phyloP scores from a whole-genome alignment of 2,797 vertebrate species.

The Liasis olivaceus region DNA sequence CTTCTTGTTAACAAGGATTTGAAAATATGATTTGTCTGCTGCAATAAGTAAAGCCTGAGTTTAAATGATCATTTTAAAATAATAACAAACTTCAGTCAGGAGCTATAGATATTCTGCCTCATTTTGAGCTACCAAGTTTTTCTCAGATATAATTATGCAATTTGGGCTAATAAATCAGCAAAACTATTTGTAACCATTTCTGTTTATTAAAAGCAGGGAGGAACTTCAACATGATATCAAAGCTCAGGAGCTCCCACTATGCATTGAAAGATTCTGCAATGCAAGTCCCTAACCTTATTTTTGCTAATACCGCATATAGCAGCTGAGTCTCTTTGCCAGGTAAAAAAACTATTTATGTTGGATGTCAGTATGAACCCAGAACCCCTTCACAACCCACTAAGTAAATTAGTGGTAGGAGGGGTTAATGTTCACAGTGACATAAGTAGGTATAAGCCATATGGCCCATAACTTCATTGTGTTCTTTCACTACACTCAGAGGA shows the following conservation, averaged over 20 bases:
- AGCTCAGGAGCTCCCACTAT: background rate
- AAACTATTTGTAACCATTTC: background rate
- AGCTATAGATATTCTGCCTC: background rate
- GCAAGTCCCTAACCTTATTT: background rate
- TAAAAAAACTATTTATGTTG: background rate
- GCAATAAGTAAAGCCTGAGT: conserved; percentile 59
- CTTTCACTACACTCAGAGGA: no score
- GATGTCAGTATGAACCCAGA: background rate
- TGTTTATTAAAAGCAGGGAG: background rate
- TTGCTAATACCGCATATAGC: background rate
- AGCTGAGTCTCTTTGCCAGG: background rate
- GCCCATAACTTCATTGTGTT: no score
- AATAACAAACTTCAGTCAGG: conserved; percentile 46
- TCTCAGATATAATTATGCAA: background rate
- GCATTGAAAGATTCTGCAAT: background rate
- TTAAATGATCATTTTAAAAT: conserved; percentile 56
- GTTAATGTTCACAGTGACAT: background rate
- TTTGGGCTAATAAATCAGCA: background rate
- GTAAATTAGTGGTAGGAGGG: background rate
- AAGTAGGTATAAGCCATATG: no score
- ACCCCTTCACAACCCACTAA: background rate
- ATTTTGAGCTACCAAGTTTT: background rate
- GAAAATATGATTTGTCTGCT: conserved; percentile 60
- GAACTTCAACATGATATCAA: background rate
- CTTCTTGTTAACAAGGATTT: conserved; percentile 78